phyloP scores from a whole-genome alignment of 92 coral and sea anemone species.

The Blastomussa wellsi region DNA sequence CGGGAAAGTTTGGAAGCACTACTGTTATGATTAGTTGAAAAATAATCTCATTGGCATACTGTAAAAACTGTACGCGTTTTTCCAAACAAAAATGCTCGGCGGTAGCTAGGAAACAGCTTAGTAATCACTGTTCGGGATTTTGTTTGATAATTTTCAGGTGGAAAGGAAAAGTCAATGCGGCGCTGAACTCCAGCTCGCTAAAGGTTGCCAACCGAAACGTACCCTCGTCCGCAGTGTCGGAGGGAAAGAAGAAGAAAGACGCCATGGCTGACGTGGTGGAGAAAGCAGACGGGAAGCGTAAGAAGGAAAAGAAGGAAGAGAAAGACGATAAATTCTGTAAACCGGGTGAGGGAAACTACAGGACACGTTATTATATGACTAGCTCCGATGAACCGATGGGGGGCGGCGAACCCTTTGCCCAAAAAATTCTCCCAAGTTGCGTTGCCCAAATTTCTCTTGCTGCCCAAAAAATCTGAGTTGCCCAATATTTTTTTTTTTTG shows the following conservation, averaged over 20 bases:
- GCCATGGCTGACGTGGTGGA: conserved; percentile 72
- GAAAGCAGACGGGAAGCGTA: conserved; percentile 73
- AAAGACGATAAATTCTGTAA: conserved; percentile 85
- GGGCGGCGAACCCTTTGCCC: too few relatives aligned
- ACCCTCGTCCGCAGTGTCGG: conserved; percentile 51
- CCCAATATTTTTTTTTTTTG: too few relatives aligned
- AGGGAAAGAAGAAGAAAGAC: conserved; percentile 66
- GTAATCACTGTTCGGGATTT: not conserved
- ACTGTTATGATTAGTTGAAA: not conserved
- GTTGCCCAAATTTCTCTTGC: too few relatives aligned
- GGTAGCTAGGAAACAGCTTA: too few relatives aligned
- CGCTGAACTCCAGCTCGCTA: conserved; percentile 49
- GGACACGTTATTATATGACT: not conserved
- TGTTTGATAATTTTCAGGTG: conserved; percentile 23
- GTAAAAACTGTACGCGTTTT: not conserved
- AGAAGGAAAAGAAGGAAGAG: conserved; percentile 74
- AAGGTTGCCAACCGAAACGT: conserved; percentile 46
- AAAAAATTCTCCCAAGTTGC: too few relatives aligned
- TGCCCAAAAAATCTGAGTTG: too few relatives aligned
- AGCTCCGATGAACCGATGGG: too few relatives aligned
- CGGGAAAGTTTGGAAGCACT: not conserved
- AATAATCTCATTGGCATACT: not conserved
- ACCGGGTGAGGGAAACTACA: conserved; percentile 64
- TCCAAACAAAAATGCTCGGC: not conserved
- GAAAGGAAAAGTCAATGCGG: conserved; percentile 50